Percentiles rank a stretch among this genome's conserved stretches.
phyloP scores from a whole-genome alignment of 1,140 invertebrate species.

The Magallana angulata region DNA sequence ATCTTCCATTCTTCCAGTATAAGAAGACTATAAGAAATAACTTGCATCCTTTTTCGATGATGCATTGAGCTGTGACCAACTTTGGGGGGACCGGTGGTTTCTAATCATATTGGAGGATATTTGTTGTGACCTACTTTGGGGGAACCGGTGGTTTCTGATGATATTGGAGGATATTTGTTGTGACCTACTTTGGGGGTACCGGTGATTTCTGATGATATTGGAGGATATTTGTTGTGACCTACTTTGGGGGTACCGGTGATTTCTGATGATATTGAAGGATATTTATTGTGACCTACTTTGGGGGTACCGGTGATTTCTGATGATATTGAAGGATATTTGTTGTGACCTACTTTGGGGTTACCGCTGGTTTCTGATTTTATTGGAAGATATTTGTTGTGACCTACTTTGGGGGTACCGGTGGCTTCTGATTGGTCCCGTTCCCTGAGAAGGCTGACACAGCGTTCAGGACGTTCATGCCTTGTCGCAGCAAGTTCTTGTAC shows the following conservation, averaged over 20 bases:
- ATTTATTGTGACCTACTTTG: conserved; percentile 66
- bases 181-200: conserved; percentile 41
- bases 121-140: conserved; percentile 42
- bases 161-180: not conserved
- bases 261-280: not conserved
- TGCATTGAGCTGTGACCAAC: no score
- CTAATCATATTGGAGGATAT: no score
- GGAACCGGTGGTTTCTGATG: not conserved
- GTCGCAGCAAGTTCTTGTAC: conserved; percentile 80
- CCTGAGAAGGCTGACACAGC: conserved; percentile 60
- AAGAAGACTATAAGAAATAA: conserved; percentile 31
- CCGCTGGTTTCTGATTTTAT: not conserved
- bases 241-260: not conserved
- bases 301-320: conserved; percentile 57
- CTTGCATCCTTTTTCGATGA: no score
- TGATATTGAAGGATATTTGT: not conserved
- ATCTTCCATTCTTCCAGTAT: conserved; percentile 82
- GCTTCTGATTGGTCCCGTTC: conserved; percentile 55
- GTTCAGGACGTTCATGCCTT: conserved; percentile 57
- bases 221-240: conserved; percentile 46
- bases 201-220: not conserved
- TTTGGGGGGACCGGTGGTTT: no score
- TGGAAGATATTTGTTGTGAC: conserved; percentile 31
- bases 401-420: conserved; percentile 74
- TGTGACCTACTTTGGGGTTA: conserved; percentile 53